Evolutionary conservation across 1,140 invertebrate species (phyloP), one percentile per base, ranked within the genome.

Genomic region (Phthorimaea operculella): DNA sequence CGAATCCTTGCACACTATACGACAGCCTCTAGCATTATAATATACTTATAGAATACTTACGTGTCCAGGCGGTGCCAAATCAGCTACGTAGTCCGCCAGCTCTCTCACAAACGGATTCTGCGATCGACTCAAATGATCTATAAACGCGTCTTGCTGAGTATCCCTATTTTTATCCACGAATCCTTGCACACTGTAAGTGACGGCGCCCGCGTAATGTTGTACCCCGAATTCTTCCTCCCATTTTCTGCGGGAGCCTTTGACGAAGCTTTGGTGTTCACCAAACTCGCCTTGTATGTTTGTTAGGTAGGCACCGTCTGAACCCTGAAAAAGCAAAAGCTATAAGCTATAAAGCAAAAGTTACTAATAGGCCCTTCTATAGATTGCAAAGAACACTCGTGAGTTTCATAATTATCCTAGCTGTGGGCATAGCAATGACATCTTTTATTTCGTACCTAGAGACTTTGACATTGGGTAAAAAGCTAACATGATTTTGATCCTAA

Each of bases 111-210:
- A 97, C 16, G 91, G 89, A 74, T 96, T 96, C 1, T 88, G 90
- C 48, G 96, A 97, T 33, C 92, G 87, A 12, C 92, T 93, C 88
- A 98, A 92, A 62, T 96, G 92, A 76, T 98, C 95, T 71, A 98
- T 97, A 69, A 98, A 93, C 0, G 96, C 94, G 72, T 98, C 96
- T 77, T 98, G 96, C 74, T 97, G 96, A 0, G 95, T 94, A 70
- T 98, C 95, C 9, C 95, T 87, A 79, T 99, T 99, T 84, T 99
- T 99, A 73, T 99, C 97, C 0, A 99, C 92, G 85, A 99, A 99
- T 9, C 97, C 97, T 57, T 93, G 90, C 6, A 96, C 92, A 18
- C 90, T 90, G 85, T 99, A 99, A 9, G 93, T 93, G 4, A 99
- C 98, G 57, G 91, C 90, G 17, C 97, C 97, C 4, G 98, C 98